Conservation (phyloP, 2,888 invertebrate species). For the Dryobota labecula region DNA sequence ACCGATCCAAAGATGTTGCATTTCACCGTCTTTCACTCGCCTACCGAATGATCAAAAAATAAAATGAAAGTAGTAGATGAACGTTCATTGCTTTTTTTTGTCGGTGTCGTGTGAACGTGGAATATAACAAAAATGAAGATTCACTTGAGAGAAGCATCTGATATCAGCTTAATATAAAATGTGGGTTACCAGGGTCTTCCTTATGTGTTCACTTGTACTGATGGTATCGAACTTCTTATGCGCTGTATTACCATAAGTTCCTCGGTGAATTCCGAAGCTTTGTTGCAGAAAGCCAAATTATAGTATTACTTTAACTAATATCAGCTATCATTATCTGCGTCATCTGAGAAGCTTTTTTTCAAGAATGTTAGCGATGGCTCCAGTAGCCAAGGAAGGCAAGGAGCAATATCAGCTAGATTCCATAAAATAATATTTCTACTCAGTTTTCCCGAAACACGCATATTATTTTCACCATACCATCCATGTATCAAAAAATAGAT, state of each 20-base stretch:
- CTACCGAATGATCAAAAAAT: background rate
- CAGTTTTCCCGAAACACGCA: background rate
- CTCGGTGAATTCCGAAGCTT: background rate
- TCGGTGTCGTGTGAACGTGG: background rate
- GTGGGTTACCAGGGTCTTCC: constrained; percentile 38
- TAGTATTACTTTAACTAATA: background rate
- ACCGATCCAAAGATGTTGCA: background rate
- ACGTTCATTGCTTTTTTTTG: background rate
- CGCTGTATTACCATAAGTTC: background rate
- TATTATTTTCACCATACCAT: background rate
- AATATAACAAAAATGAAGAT: background rate
- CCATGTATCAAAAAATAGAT: background rate
- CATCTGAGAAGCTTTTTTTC: background rate
- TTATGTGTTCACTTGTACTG: constrained; percentile 12
- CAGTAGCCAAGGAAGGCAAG: too few relatives aligned
- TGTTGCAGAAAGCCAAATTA: background rate
- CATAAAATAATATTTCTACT: too few relatives aligned
- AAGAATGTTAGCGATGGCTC: background rate
- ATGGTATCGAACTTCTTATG: background rate
- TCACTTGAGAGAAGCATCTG: background rate
- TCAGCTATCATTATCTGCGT: background rate
- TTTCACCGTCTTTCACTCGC: background rate
- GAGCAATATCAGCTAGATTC: background rate
- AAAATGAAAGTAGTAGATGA: background rate
- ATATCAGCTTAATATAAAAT: constrained; percentile 38